Evolutionary conservation across 2,888 invertebrate genomes (phyloP).

Genomic region (Lithophane leautieri): DNA sequence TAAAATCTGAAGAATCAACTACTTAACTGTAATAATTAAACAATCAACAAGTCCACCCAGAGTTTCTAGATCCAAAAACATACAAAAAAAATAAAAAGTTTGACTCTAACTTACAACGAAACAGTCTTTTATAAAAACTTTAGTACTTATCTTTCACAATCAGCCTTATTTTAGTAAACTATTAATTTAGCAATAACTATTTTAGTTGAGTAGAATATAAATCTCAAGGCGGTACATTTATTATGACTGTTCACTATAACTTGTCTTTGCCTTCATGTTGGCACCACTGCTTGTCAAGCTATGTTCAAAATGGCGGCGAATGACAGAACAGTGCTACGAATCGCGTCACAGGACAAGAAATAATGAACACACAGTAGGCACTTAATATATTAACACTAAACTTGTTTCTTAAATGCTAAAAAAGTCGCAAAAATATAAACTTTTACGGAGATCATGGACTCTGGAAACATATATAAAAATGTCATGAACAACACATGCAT

Average conservation of each 20-base stretch:
- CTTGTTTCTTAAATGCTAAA: neutral
- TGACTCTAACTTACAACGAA: neutral
- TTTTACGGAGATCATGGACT: neutral
- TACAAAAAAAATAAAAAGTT: neutral
- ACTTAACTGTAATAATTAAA: conserved; percentile 4
- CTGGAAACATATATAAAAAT: neutral
- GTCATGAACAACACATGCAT: neutral
- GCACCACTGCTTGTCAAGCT: too few relatives aligned
- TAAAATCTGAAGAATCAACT: conserved; percentile 57
- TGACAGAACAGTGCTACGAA: too few relatives aligned
- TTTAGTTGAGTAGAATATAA: too few relatives aligned
- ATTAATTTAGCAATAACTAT: neutral
- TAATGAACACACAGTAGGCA: neutral
- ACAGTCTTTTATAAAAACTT: neutral
- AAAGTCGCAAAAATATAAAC: neutral
- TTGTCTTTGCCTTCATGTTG: too few relatives aligned
- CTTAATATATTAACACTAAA: neutral
- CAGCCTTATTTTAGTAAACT: conserved; percentile 1
- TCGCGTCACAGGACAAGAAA: too few relatives aligned
- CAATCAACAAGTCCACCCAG: conserved; percentile 12
- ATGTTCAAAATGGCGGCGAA: too few relatives aligned
- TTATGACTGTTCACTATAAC: too few relatives aligned
- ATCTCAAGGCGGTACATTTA: neutral
- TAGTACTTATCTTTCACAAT: neutral
- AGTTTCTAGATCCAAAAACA: neutral